Evolutionary conservation across 2,888 invertebrate genomes (phyloP), one percentile per base, ranked within the genome.

Genomic region (Agrotis exclamationis): DNA sequence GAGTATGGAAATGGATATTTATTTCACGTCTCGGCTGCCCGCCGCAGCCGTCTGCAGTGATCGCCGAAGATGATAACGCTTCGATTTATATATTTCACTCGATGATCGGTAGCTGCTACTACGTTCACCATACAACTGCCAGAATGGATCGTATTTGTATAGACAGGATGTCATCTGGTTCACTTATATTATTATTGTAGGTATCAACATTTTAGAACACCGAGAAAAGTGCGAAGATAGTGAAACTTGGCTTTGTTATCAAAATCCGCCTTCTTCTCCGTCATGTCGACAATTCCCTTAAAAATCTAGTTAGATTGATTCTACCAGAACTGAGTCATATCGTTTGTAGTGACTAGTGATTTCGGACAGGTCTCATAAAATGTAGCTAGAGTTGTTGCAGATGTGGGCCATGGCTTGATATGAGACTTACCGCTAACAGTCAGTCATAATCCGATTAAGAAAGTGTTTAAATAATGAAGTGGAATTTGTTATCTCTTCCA

Each of bases 1-100:
- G 92, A 93, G 93, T 95, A 95, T 95, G 95, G 96, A 94, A 95
- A 95, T 94, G 93, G 92, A 92, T 95, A 94, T 96, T 95, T 96
- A 95, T 96, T 95, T 94, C 89, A 91, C 91, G 92, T 93, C 91
- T 92, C 91, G 86, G 82, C 84, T 74, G 88, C 86, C 89, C 88
- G 88, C 88, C 89, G 88, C 88, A 87, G 86, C 92, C 92, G 93
- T 93, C 92, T 86, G 91, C 90, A 90, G 94, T 94, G 96, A 96
- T 96, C 93, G 92, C 89, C 89, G 89, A 92, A 92, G 92, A 95
- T 94, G 96, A 96, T 96, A 95, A 95, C 92, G 91, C 91, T 81
- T 92, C 93, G 94, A 95, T 95, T 96, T 96, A 96, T 96, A 95
- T 94, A 95, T 95, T 95, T 95, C 91, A 90, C 92, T 92, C 90